Percentiles rank a stretch among this genome's conserved stretches.
Evolutionary conservation across 2,888 invertebrate species (phyloP).

Genomic region (Drosophila suboccidentalis): DNA sequence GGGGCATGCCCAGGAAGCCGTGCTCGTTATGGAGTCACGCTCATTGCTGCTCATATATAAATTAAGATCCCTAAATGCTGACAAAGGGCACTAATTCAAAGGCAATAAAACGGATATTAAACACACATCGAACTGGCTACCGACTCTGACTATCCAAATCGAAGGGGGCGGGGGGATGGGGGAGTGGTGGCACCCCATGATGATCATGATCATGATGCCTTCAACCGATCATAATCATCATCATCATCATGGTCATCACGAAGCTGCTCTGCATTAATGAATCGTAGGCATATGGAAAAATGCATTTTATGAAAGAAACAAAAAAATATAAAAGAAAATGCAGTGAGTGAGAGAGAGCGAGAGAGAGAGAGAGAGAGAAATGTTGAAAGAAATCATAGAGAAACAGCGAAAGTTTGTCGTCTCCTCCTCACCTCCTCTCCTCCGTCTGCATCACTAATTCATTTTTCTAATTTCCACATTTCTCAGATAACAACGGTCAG

Average conservation of each 20-base stretch:
- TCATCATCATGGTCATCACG: constrained; percentile 15
- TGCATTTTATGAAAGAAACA: constrained; percentile 59
- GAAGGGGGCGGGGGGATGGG: not conserved
- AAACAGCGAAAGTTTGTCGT: constrained; percentile 40
- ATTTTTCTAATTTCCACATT: constrained; percentile 78
- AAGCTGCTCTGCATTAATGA: constrained; percentile 65
- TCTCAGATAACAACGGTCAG: constrained; percentile 70
- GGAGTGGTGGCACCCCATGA: constrained; percentile 20
- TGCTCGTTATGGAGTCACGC: constrained; percentile 80
- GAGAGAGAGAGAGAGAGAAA: constrained; percentile 32
- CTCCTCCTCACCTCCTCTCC: not conserved
- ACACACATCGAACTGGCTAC: constrained; percentile 80
- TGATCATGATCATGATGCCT: constrained; percentile 1
- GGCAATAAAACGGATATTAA: constrained; percentile 82
- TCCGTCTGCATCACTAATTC: constrained; percentile 59
- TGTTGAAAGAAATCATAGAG: constrained; percentile 50
- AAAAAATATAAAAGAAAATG: not conserved
- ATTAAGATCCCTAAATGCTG: constrained; percentile 81
- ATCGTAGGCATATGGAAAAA: constrained; percentile 58
- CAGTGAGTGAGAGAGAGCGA: constrained; percentile 1
- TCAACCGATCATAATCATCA: constrained; percentile 4
- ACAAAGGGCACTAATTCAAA: constrained; percentile 82
- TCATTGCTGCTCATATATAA: constrained; percentile 71
- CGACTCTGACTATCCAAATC: constrained; percentile 39
- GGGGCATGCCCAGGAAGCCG: constrained; percentile 61